phyloP scores from a whole-genome alignment of 30 jellyfish, hydroid and myxozoan species.

The Clytia hemisphaerica region DNA sequence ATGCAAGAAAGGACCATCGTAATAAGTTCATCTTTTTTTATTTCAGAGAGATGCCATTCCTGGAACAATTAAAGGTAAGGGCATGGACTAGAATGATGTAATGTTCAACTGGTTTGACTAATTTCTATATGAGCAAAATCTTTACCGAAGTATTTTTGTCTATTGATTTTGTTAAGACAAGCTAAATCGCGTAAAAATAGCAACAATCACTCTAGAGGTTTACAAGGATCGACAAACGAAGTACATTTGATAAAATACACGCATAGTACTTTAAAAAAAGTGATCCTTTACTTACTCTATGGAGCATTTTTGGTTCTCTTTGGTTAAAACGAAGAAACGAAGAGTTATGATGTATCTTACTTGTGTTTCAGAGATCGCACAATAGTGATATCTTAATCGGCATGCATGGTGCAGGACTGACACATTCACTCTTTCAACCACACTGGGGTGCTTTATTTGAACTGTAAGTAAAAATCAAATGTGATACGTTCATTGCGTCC shows the following conservation, averaged over 20 bases:
- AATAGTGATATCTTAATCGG: slow-evolving; percentile 72
- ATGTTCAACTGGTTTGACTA: too few relatives aligned
- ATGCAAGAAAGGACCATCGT: too few relatives aligned
- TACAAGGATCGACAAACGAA: too few relatives aligned
- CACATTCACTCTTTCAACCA: slow-evolving; percentile 65
- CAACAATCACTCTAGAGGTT: too few relatives aligned
- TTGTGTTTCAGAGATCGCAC: slow-evolving; percentile 44
- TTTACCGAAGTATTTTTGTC: not conserved
- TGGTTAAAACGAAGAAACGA: not conserved
- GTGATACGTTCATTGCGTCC: too few relatives aligned
- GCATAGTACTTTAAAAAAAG: not conserved
- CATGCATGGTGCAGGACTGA: slow-evolving; percentile 89
- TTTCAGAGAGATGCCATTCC: slow-evolving; percentile 55
- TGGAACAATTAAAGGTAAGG: slow-evolving; percentile 59
- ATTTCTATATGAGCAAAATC: not conserved
- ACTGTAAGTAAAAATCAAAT: slow-evolving; percentile 29
- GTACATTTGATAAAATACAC: not conserved
- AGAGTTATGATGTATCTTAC: not conserved
- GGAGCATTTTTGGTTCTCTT: not conserved
- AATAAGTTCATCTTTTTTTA: too few relatives aligned
- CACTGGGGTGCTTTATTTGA: slow-evolving; percentile 80
- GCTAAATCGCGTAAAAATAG: too few relatives aligned
- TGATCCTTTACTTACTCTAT: not conserved
- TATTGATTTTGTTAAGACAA: not conserved
- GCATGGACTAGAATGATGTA: too few relatives aligned